These are phyloP conservation scores for Neodiprion virginianus DNA, from an alignment of 1,140 invertebrate species.

Conservation along the genomic window DNA sequence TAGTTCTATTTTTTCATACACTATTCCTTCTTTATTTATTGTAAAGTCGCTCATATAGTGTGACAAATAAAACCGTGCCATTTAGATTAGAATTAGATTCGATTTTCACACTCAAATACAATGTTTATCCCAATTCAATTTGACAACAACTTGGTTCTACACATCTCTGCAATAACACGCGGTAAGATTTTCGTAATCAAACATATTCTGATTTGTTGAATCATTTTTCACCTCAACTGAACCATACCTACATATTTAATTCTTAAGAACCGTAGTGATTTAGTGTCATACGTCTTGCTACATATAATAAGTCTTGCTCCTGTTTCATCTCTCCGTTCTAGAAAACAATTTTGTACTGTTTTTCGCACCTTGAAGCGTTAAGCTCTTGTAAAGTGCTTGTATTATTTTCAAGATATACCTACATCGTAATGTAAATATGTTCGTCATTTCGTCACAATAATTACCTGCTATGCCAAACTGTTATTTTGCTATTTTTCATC, in stretches of 20 bases:
- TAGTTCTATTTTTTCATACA: constrained; percentile 17
- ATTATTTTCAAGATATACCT: not conserved
- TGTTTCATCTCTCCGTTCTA: not conserved
- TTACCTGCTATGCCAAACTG: not conserved
- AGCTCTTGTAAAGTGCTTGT: not conserved
- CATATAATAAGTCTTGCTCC: not conserved
- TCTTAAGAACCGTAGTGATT: not conserved
- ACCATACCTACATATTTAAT: not conserved
- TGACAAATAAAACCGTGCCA: constrained; percentile 48
- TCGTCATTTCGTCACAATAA: not conserved
- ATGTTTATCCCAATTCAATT: not conserved
- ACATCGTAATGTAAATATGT: not conserved
- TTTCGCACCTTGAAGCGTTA: not conserved
- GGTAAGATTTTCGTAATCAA: not conserved
- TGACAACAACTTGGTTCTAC: not conserved
- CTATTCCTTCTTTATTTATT: constrained; percentile 14
- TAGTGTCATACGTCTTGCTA: no score
- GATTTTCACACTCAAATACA: not conserved
- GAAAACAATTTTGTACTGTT: not conserved
- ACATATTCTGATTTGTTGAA: not conserved
- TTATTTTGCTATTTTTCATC: not conserved
- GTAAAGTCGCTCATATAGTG: constrained; percentile 30
- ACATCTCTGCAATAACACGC: not conserved
- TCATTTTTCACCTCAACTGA: not conserved
- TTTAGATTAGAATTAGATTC: constrained; percentile 40